Conservation (phyloP, 2,797 vertebrate genomes). For the Hemitrygon akajei region DNA sequence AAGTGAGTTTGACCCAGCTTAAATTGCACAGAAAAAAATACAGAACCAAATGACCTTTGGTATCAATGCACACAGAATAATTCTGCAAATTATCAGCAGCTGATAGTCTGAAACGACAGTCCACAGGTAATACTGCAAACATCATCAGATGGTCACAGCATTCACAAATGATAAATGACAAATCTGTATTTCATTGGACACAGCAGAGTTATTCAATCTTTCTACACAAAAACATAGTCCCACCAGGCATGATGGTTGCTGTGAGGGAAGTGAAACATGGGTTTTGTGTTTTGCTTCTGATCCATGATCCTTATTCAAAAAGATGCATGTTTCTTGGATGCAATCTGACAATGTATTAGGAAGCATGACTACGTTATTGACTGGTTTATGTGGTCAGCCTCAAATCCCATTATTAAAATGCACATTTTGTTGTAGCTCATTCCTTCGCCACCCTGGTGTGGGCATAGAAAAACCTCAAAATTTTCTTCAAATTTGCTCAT, state of each 20-base stretch:
- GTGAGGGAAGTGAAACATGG: background rate
- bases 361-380: too few species aligned
- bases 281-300: background rate
- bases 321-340: background rate
- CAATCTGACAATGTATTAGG: background rate
- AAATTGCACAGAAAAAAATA: slow-evolving; percentile 65
- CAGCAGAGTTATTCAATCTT: slow-evolving; percentile 16
- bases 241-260: background rate
- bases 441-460: too few species aligned
- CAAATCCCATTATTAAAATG: background rate
- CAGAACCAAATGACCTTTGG: slow-evolving; percentile 70
- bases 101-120: slow-evolving; percentile 47
- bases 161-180: slow-evolving; percentile 44
- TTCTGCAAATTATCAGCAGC: slow-evolving; percentile 46
- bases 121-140: slow-evolving; percentile 49
- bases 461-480: background rate
- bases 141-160: slow-evolving; percentile 42
- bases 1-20: slow-evolving; percentile 12
- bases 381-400: background rate
- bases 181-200: slow-evolving; percentile 44
- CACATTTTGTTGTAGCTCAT: background rate
- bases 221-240: background rate
- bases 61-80: slow-evolving; percentile 54
- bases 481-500: background rate
- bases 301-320: background rate